Percentiles rank a stretch among this genome's conserved stretches.
Evolutionary conservation across 2,888 invertebrate species (phyloP).

Genomic region (Conus canariensis): DNA sequence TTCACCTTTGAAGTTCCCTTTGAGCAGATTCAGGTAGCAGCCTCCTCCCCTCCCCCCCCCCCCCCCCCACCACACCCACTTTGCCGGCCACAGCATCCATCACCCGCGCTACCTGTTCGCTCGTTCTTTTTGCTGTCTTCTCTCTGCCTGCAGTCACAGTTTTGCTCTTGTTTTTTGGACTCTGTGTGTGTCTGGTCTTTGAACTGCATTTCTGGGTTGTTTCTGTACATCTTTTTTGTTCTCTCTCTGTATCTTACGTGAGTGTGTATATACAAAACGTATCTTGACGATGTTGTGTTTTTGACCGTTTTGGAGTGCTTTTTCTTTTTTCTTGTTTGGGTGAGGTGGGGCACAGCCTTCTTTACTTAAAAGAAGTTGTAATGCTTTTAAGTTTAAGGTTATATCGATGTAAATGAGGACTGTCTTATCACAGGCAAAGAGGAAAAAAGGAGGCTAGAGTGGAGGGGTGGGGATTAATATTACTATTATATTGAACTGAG

Average conservation of each 20-base stretch:
- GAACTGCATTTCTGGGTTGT: background rate
- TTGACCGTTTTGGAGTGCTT: background rate
- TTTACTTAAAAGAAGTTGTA: background rate
- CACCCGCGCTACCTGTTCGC: background rate
- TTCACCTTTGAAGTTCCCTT: conserved; percentile 99
- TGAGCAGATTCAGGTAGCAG: conserved; percentile 99
- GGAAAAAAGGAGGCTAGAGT: too few species aligned
- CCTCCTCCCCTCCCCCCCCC: too few species aligned
- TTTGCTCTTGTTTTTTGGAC: background rate
- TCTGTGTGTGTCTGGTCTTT: background rate
- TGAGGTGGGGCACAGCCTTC: background rate
- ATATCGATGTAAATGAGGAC: too few species aligned
- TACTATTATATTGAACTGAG: too few species aligned
- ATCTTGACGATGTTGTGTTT: conserved; percentile 29
- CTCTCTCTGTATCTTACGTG: background rate
- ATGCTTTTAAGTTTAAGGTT: too few species aligned
- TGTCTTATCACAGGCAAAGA: too few species aligned
- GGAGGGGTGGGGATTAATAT: too few species aligned
- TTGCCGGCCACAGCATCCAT: background rate
- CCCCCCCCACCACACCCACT: background rate
- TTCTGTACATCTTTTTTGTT: background rate
- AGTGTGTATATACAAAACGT: background rate
- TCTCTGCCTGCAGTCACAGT: conserved; percentile 6
- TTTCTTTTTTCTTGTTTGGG: background rate
- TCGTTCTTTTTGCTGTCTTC: background rate